phyloP scores from a whole-genome alignment of 2,888 invertebrate species.

The Gortyna flavago region DNA sequence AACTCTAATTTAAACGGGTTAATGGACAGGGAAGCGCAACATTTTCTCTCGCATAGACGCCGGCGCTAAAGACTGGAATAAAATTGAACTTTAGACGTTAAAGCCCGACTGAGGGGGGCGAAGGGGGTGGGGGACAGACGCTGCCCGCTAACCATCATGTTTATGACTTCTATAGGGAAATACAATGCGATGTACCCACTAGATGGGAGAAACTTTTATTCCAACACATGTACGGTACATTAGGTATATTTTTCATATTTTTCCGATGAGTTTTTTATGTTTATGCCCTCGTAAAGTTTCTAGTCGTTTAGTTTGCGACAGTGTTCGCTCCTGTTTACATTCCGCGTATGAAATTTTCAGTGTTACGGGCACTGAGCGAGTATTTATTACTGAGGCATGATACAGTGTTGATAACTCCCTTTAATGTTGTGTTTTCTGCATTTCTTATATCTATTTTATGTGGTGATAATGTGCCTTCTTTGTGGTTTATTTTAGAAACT shows the following conservation, averaged over 20 bases:
- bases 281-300: constrained; percentile 86
- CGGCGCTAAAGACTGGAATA: constrained; percentile 75
- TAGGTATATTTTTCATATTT: constrained; percentile 87
- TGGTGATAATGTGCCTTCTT: constrained; percentile 25
- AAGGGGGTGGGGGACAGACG: constrained; percentile 57
- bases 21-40: constrained; percentile 81
- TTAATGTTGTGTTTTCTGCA: constrained; percentile 61
- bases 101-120: constrained; percentile 54
- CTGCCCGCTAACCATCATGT: constrained; percentile 83
- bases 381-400: constrained; percentile 78
- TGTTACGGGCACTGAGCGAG: constrained; percentile 73
- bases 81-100: constrained; percentile 80
- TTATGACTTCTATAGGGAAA: constrained; percentile 90
- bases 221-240: constrained; percentile 81
- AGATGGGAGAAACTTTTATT: constrained; percentile 88
- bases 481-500: constrained; percentile 16
- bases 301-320: constrained; percentile 85
- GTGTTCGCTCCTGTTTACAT: constrained; percentile 82
- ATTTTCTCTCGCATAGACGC: constrained; percentile 75
- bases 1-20: constrained; percentile 79
- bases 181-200: constrained; percentile 81
- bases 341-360: constrained; percentile 83
- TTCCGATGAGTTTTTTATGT: constrained; percentile 88
- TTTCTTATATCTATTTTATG: constrained; percentile 58
- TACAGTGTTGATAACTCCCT: constrained; percentile 69